phyloP scores from a whole-genome alignment of 2,113 vertebrate species.

The Equus przewalskii region DNA sequence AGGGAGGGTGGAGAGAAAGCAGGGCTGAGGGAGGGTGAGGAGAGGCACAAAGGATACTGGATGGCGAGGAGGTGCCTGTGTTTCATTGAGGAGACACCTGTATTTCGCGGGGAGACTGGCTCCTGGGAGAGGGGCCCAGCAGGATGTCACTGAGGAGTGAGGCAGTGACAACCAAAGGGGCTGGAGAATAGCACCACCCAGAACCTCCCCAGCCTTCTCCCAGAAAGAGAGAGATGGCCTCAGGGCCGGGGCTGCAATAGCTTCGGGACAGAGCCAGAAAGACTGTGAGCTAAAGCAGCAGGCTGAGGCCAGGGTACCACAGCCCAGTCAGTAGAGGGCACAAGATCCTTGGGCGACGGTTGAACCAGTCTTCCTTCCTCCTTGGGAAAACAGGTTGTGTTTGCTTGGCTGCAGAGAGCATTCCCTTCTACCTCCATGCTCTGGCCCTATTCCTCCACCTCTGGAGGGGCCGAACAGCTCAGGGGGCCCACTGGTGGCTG shows the following conservation, averaged over 20 bases:
- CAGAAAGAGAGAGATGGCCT: background rate
- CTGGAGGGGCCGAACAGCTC: conserved; percentile 53
- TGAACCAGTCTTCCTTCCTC: conserved; percentile 55
- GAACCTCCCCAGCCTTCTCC: background rate
- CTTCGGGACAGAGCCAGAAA: conserved; percentile 1
- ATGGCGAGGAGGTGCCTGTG: background rate
- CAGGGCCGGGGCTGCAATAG: background rate
- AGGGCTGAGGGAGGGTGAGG: background rate
- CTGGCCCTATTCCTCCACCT: conserved; percentile 10
- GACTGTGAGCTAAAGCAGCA: background rate
- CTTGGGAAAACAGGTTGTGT: conserved; percentile 42
- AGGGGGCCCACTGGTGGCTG: conserved; percentile 61
- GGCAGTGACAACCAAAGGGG: background rate
- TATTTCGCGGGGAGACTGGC: background rate
- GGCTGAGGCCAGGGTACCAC: conserved; percentile 20
- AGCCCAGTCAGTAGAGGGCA: conserved; percentile 1
- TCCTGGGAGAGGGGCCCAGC: conserved; percentile 7
- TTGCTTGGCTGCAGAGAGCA: background rate
- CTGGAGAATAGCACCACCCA: background rate
- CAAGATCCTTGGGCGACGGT: background rate
- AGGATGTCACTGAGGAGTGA: background rate
- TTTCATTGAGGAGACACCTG: conserved; percentile 1
- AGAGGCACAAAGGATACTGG: background rate
- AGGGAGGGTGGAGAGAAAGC: conserved; percentile 38
- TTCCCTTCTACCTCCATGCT: conserved; percentile 50